Conservation (phyloP, 2,888 invertebrate species). For the Macaria liturata region DNA sequence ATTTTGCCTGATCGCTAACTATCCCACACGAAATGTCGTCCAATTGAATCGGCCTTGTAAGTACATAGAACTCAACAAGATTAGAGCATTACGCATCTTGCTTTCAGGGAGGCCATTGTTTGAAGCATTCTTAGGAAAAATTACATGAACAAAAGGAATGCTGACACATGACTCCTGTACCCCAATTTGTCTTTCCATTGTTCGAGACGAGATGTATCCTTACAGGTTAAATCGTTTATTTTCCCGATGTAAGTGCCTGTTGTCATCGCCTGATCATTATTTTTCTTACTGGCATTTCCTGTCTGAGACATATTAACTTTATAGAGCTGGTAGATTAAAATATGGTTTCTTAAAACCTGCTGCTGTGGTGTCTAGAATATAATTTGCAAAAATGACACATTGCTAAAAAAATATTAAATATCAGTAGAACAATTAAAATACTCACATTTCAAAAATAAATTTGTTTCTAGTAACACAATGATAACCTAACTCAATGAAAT, state of each 20-base stretch:
- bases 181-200: constrained; percentile 68
- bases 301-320: too few species aligned
- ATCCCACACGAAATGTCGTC: too few species aligned
- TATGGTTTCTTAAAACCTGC: too few species aligned
- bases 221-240: constrained; percentile 49
- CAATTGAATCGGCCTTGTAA: neutral
- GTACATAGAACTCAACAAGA: constrained; percentile 19
- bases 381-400: too few species aligned
- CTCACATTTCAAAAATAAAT: too few species aligned
- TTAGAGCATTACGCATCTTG: constrained; percentile 19
- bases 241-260: constrained; percentile 30
- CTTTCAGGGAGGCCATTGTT: constrained; percentile 42
- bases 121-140: constrained; percentile 57
- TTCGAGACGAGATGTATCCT: constrained; percentile 52
- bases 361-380: too few species aligned
- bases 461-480: too few species aligned
- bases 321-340: too few species aligned
- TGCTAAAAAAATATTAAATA: too few species aligned
- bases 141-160: constrained; percentile 61
- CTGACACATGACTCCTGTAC: constrained; percentile 61
- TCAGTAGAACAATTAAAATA: too few species aligned
- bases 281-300: constrained; percentile 21
- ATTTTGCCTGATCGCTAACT: too few species aligned
- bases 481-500: too few species aligned
- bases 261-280: constrained; percentile 31